Evolutionary conservation across 1,140 invertebrate genomes (phyloP).

Genomic region (Drosophila sp.): DNA sequence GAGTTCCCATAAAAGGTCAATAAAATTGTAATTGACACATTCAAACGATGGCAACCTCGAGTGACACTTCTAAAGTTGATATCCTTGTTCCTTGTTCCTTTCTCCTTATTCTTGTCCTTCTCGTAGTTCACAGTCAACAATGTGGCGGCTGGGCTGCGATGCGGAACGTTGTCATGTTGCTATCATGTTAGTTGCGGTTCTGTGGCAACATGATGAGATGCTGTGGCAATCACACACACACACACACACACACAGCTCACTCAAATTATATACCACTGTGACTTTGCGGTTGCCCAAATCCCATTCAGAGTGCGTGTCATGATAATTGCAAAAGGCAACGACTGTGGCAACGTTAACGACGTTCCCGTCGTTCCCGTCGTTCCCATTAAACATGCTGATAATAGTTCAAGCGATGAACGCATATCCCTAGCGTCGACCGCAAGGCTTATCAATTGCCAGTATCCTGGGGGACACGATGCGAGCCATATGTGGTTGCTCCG

Average conservation of each 20-base stretch:
- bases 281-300: conserved; percentile 49
- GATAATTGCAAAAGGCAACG: conserved; percentile 73
- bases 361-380: too few species aligned
- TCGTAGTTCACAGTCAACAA: conserved; percentile 53
- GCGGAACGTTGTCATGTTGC: conserved; percentile 43
- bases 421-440: conserved; percentile 43
- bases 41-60: conserved; percentile 20
- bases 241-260: conserved; percentile 32
- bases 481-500: conserved; percentile 12
- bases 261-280: conserved; percentile 55
- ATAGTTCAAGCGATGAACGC: conserved; percentile 70
- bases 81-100: conserved; percentile 36
- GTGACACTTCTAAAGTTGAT: conserved; percentile 33
- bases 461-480: not conserved
- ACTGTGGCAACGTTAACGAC: conserved; percentile 46
- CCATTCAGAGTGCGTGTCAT: conserved; percentile 60
- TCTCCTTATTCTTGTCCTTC: conserved; percentile 17
- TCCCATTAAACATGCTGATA: conserved; percentile 77
- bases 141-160: conserved; percentile 45
- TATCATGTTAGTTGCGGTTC: conserved; percentile 73
- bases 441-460: conserved; percentile 68
- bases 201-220: conserved; percentile 73
- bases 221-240: conserved; percentile 53
- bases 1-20: conserved; percentile 43
- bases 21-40: conserved; percentile 65